phyloP scores from a whole-genome alignment of 2,113 vertebrate species.

The Candoia aspera region DNA sequence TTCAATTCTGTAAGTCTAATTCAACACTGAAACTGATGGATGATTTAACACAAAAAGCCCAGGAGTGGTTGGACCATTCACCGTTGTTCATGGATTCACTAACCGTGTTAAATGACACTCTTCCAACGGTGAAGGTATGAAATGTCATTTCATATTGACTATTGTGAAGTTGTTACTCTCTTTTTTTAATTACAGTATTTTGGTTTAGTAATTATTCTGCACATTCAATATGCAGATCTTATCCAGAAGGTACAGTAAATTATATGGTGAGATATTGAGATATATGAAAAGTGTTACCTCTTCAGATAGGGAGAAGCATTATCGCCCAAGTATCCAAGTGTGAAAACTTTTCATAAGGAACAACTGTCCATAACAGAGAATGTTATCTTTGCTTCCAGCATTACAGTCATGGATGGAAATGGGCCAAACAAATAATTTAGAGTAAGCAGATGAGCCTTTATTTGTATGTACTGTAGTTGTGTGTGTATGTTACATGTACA shows the following conservation, averaged over 20 bases:
- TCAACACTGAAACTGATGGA: slow-evolving; percentile 85
- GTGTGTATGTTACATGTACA: background rate
- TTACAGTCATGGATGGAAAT: background rate
- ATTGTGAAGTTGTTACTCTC: background rate
- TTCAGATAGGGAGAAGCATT: background rate
- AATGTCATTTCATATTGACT: background rate
- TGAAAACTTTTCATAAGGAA: background rate
- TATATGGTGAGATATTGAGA: background rate
- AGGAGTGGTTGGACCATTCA: slow-evolving; percentile 86
- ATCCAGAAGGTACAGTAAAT: background rate
- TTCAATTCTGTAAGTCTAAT: slow-evolving; percentile 81
- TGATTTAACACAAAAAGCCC: slow-evolving; percentile 79
- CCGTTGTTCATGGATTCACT: slow-evolving; percentile 80
- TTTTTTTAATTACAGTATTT: background rate
- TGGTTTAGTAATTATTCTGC: background rate
- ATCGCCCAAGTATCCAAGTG: background rate
- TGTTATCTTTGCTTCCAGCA: background rate
- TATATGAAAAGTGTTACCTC: background rate
- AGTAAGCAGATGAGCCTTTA: background rate
- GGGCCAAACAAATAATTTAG: background rate
- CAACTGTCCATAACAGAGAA: background rate
- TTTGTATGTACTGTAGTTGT: background rate
- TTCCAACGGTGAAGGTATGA: slow-evolving; percentile 88
- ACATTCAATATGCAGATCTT: background rate
- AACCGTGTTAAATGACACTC: slow-evolving; percentile 77